phyloP scores from a whole-genome alignment of 2,113 vertebrate species.

The Chloroceryle aenea region DNA sequence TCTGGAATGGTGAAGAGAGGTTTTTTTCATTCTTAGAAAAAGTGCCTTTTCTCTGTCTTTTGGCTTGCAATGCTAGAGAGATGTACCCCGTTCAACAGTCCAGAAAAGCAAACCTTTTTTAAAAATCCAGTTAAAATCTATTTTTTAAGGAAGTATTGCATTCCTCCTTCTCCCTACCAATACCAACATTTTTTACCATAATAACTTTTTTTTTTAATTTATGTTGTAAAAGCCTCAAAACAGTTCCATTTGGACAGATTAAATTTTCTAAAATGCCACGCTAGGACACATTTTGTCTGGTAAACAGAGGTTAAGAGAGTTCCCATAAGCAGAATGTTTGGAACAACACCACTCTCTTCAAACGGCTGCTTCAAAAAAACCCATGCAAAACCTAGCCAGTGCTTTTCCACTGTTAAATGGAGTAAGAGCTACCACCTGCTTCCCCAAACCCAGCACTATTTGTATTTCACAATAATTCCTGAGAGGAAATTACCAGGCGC shows the following conservation, averaged over 20 bases:
- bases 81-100: background rate
- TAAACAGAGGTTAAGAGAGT: background rate
- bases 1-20: slow-evolving; percentile 10
- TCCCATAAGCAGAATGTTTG: background rate
- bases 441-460: background rate
- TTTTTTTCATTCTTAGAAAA: background rate
- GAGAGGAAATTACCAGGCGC: background rate
- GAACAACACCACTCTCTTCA: background rate
- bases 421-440: background rate
- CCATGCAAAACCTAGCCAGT: background rate
- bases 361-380: background rate
- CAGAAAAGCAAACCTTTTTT: background rate
- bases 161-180: background rate
- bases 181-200: background rate
- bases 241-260: background rate
- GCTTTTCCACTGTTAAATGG: background rate
- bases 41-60: background rate
- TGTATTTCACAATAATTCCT: background rate
- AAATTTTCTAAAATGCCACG: background rate
- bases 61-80: background rate
- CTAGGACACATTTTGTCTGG: background rate
- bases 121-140: background rate
- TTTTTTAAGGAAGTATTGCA: background rate
- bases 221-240: background rate
- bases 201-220: background rate